Conservation (phyloP, 2,797 vertebrate species). For the Poeciliopsis presidionis region DNA sequence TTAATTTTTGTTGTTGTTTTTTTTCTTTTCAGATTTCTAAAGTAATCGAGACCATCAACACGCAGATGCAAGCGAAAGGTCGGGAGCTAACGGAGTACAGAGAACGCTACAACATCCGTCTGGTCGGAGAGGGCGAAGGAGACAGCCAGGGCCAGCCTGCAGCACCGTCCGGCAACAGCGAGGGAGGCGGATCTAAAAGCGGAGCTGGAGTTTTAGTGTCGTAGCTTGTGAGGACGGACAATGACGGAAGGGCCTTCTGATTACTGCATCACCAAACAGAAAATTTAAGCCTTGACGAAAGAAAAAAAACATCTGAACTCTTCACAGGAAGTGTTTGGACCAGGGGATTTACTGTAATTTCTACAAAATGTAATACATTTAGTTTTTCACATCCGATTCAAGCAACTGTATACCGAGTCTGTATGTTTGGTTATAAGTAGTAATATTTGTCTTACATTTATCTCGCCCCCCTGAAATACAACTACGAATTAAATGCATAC, state of each 20-base stretch:
- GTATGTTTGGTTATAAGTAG: conserved; percentile 30
- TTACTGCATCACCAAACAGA: conserved; percentile 47
- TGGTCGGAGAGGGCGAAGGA: conserved; percentile 88
- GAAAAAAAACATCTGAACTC: conserved; percentile 11
- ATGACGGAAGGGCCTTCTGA: conserved; percentile 39
- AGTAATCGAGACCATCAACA: conserved; percentile 85
- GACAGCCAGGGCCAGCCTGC: conserved; percentile 73
- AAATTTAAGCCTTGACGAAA: conserved; percentile 26
- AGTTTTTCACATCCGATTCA: conserved; percentile 2
- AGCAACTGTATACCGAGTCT: conserved; percentile 5
- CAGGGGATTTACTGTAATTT: conserved; percentile 18
- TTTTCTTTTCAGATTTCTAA: conserved; percentile 83
- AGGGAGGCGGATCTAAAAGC: conserved; percentile 82
- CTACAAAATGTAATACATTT: conserved; percentile 15
- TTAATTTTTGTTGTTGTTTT: neutral
- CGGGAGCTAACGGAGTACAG: conserved; percentile 93
- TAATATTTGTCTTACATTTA: conserved; percentile 35
- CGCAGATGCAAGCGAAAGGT: conserved; percentile 91
- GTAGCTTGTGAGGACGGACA: conserved; percentile 62
- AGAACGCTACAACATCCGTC: conserved; percentile 93
- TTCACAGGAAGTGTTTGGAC: conserved; percentile 21
- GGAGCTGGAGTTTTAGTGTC: conserved; percentile 90
- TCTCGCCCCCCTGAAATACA: conserved; percentile 10
- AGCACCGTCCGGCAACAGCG: conserved; percentile 74
- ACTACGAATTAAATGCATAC: conserved; percentile 20